Evolutionary conservation across 2,797 vertebrate species (phyloP).

Genomic region (Anas bernieri): DNA sequence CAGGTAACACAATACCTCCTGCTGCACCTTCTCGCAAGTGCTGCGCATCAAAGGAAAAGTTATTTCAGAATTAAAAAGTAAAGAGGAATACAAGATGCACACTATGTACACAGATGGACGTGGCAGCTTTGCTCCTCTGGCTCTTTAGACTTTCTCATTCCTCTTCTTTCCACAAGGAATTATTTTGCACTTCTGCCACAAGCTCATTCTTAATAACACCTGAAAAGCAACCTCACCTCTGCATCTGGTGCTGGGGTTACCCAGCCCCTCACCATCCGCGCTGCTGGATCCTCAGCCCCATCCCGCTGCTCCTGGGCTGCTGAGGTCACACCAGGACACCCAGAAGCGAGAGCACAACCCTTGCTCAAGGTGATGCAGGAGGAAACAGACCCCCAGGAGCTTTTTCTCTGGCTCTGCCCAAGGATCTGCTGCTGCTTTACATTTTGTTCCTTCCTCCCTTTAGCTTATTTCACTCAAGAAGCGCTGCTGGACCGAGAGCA

Average conservation of each 20-base stretch:
- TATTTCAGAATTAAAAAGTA: neutral
- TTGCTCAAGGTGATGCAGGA: neutral
- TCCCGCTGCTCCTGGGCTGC: neutral
- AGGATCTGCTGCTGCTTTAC: neutral
- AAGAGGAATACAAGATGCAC: neutral
- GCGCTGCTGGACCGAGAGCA: neutral
- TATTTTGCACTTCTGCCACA: neutral
- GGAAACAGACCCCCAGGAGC: neutral
- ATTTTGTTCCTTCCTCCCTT: neutral
- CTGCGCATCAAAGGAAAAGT: neutral
- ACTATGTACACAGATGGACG: too few relatives aligned
- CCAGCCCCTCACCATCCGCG: neutral
- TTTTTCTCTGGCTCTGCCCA: neutral
- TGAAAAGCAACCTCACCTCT: neutral
- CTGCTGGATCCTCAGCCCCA: neutral
- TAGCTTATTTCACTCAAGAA: neutral
- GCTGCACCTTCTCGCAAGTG: neutral
- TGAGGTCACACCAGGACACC: neutral
- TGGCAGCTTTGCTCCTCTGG: neutral
- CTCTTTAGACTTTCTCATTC: neutral
- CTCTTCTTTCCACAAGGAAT: neutral
- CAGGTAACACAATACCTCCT: too few relatives aligned
- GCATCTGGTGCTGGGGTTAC: rapidly evolving
- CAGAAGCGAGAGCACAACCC: rapidly evolving
- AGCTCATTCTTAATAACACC: neutral